Conservation (phyloP, 2,113 vertebrate genomes). For the Gambusia affinis region DNA sequence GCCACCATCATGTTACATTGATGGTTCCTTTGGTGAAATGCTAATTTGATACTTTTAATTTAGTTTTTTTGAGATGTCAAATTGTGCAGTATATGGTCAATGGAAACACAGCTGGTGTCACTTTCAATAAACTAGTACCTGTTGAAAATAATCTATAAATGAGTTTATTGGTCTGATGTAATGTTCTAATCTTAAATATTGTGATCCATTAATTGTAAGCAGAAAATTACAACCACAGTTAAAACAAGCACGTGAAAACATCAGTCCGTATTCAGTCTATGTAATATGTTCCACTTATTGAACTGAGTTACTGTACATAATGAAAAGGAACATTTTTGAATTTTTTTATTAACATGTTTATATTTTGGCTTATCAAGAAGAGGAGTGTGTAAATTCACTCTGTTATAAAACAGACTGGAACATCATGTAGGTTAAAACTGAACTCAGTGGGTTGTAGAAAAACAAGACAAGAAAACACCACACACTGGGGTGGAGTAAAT, state of each 20-base stretch:
- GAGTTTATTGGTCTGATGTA: too few species aligned
- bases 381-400: not conserved
- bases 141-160: too few species aligned
- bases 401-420: slow-evolving; percentile 1
- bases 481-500: not conserved
- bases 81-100: too few species aligned
- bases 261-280: not conserved
- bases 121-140: too few species aligned
- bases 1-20: too few species aligned
- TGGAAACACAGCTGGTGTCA: too few species aligned
- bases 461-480: slow-evolving; percentile 1
- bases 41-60: too few species aligned
- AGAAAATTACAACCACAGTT: not conserved
- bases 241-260: not conserved
- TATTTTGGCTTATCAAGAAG: not conserved
- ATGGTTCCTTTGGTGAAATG: too few species aligned
- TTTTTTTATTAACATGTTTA: not conserved
- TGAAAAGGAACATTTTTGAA: not conserved
- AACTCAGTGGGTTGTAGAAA: not conserved
- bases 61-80: too few species aligned
- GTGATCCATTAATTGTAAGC: too few species aligned
- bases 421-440: not conserved
- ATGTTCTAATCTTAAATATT: too few species aligned
- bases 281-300: not conserved
- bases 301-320: not conserved